phyloP scores from a whole-genome alignment of 1,140 invertebrate genomes.

The Drosophila nasuta region DNA sequence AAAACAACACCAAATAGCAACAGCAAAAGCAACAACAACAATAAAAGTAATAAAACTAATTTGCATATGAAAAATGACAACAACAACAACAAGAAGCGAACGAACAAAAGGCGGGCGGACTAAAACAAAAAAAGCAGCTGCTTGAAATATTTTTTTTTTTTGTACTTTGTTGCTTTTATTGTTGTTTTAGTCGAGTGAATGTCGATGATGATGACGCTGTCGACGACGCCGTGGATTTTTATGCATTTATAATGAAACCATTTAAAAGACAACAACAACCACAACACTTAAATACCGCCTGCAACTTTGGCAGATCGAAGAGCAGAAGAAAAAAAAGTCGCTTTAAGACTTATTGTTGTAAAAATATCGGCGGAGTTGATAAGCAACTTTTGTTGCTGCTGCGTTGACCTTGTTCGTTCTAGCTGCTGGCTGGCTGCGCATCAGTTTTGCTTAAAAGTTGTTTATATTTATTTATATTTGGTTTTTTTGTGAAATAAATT shows the following conservation, averaged over 20 bases:
- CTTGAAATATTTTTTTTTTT: slow-evolving; percentile 24
- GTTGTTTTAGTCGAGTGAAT: slow-evolving; percentile 51
- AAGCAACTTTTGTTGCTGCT: slow-evolving; percentile 67
- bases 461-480: slow-evolving; percentile 1
- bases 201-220: slow-evolving; percentile 41
- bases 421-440: slow-evolving; percentile 31
- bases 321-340: slow-evolving; percentile 22
- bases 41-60: slow-evolving; percentile 51
- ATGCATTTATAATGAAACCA: slow-evolving; percentile 79
- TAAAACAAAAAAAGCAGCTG: slow-evolving; percentile 53
- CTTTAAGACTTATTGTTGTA: slow-evolving; percentile 48
- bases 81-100: slow-evolving; percentile 33
- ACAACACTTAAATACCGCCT: slow-evolving; percentile 22
- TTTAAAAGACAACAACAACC: slow-evolving; percentile 54
- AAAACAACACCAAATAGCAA: slow-evolving; percentile 53
- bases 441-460: slow-evolving; percentile 10
- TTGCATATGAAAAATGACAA: slow-evolving; percentile 72
- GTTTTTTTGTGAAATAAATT: slow-evolving; percentile 48
- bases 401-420: slow-evolving; percentile 60
- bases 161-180: slow-evolving; percentile 32
- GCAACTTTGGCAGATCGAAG: slow-evolving; percentile 43
- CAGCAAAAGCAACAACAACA: slow-evolving; percentile 43
- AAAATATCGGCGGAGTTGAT: slow-evolving; percentile 58
- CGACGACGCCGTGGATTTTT: slow-evolving; percentile 54
- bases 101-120: slow-evolving; percentile 49